Base-by-base conservation (phyloP, 2,113 vertebrate species). In the Heterocephalus glaber region DNA sequence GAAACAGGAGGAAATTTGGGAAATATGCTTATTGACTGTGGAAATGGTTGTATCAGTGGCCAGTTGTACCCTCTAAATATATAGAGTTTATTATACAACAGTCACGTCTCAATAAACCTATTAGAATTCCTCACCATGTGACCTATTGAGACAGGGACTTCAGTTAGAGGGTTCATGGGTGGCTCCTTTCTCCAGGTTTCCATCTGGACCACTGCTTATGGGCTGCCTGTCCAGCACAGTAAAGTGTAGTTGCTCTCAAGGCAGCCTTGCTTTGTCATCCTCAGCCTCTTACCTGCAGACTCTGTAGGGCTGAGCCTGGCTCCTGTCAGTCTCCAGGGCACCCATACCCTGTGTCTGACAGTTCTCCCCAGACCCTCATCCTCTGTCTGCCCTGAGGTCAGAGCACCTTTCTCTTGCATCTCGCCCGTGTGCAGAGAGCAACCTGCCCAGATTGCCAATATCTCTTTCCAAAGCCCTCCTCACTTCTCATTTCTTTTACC, bases 291-390 rank as follows among this genome's bases (percentile, higher is more conserved):
- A 24, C 22, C 41, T 49, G 20, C 5, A 28, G 47, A 65, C 44
- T n/a, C 49, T 24, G 54, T 60, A 9, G 89, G 7, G 2, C 30
- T 26, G 30, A 89, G 30, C 13, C 72, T 33, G 44, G 16, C n/a
- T 68, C 35, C 47, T 3, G 26, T 7, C 5, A 6, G 20, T 5
- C 86, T 38, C 19, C 13, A 0, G 35, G 76, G 24, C 56, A 63
- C 30, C 35, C 4, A 1, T 3, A 0, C 60, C 35, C 16, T 17
- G 14, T 1, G 14, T 16, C 54, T 0, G 8, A 1, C n/a, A 16
- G n/a, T 63, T 66, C 16, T 74, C 70, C 33, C 4, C 11, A 49
- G 84, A 20, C 28, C 47, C 17, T 17, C 14, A 0, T 4, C 28
- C 24, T 87, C 20, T 24, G 33, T 86, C 22, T 66, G 24, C 47